These are phyloP conservation scores for Agriopis leucophaearia DNA, from an alignment of 2,888 invertebrate genomes.

Conservation along the genomic window DNA sequence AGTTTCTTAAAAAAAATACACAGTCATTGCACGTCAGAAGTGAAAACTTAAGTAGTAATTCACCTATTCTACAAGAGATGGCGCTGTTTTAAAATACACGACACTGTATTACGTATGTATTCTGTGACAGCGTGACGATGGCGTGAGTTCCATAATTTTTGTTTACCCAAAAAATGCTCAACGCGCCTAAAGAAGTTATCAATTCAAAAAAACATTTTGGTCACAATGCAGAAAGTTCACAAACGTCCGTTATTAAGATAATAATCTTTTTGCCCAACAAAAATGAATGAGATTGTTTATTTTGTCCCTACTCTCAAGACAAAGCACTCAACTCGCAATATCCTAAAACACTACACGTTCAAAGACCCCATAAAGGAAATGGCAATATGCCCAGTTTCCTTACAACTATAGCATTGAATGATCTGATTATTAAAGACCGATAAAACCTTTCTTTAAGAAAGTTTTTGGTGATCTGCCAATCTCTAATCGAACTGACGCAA, in stretches of 20 bases:
- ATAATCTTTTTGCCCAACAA: neutral
- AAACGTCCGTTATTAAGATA: neutral
- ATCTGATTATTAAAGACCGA: conserved; percentile 9
- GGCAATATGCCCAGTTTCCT: conserved; percentile 18
- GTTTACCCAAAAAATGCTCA: too few relatives aligned
- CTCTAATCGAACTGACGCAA: conserved; percentile 3
- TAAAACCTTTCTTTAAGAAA: conserved; percentile 12
- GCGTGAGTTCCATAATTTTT: too few relatives aligned
- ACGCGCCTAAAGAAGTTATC: too few relatives aligned
- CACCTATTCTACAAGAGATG: too few relatives aligned
- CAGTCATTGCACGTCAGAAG: too few relatives aligned
- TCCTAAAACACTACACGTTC: conserved; percentile 13
- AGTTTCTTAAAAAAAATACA: too few relatives aligned
- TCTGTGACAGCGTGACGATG: too few relatives aligned
- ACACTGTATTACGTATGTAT: too few relatives aligned
- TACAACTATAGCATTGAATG: conserved; percentile 9
- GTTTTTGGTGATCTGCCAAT: conserved; percentile 27
- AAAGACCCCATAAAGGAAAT: conserved; percentile 18
- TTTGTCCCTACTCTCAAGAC: neutral
- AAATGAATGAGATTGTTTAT: neutral
- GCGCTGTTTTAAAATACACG: too few relatives aligned
- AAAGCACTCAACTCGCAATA: conserved; percentile 1
- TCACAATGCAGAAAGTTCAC: neutral
- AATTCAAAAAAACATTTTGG: too few relatives aligned
- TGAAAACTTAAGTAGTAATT: too few relatives aligned